These are phyloP conservation scores for Papilio glaucus DNA, from an alignment of 1,140 invertebrate species.

Conservation along the genomic window DNA sequence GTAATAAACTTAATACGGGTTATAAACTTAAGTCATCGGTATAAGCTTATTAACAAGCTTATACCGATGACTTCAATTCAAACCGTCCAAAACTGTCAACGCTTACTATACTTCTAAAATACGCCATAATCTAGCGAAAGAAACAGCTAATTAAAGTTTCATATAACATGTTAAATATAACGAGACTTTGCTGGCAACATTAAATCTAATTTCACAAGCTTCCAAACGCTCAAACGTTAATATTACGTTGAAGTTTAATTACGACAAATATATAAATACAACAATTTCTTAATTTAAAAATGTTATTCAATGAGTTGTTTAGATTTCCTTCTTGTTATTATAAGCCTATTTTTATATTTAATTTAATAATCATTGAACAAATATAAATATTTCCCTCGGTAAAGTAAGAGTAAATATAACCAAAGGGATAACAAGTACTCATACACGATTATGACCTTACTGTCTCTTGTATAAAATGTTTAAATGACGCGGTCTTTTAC, in stretches of 20 bases:
- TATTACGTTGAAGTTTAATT: neutral
- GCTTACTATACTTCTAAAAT: neutral
- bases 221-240: neutral
- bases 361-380: neutral
- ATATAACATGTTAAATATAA: neutral
- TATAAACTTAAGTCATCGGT: too few species aligned
- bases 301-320: neutral
- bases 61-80: too few species aligned
- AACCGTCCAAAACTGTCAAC: neutral
- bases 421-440: neutral
- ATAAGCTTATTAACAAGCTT: too few species aligned
- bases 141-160: constrained; percentile 8
- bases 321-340: neutral
- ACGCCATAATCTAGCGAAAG: neutral
- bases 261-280: neutral
- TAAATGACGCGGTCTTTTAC: too few species aligned
- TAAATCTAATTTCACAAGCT: constrained; percentile 3
- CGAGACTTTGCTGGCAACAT: neutral
- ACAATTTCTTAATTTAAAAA: neutral
- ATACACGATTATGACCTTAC: neutral
- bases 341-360: neutral
- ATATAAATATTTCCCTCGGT: too few species aligned
- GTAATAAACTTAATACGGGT: too few species aligned
- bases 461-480: neutral
- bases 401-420: neutral